Evolutionary conservation across 2,888 invertebrate genomes (phyloP).

Genomic region (Heteropelma amictum): DNA sequence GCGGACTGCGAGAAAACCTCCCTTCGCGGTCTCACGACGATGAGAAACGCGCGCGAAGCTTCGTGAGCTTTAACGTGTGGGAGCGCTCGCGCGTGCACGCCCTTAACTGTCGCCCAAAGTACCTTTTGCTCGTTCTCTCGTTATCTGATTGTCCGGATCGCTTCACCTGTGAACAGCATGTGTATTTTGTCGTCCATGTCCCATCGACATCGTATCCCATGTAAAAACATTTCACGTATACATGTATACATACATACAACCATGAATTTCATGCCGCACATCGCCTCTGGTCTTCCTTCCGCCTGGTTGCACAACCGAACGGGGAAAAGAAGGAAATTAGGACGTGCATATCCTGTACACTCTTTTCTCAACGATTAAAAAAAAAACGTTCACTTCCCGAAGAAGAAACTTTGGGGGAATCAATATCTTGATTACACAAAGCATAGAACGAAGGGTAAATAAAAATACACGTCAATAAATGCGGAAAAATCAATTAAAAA

Average conservation of each 20-base stretch:
- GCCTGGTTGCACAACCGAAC: too few relatives aligned
- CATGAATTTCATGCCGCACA: too few relatives aligned
- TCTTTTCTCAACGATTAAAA: too few relatives aligned
- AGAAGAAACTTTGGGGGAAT: too few relatives aligned
- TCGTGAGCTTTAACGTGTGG: conserved; percentile 9
- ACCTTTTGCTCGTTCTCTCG: conserved; percentile 44
- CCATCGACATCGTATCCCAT: conserved; percentile 45
- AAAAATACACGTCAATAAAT: too few relatives aligned
- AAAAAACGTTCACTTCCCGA: too few relatives aligned
- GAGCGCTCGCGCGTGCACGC: conserved; percentile 38
- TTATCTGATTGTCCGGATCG: conserved; percentile 66
- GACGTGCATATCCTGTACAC: too few relatives aligned
- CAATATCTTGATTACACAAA: too few relatives aligned
- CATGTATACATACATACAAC: background rate
- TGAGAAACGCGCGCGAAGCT: conserved; percentile 1
- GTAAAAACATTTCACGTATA: background rate
- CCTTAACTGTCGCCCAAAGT: conserved; percentile 23
- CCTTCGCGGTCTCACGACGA: conserved; percentile 18
- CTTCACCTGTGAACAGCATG: conserved; percentile 72
- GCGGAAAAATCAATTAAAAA: too few relatives aligned
- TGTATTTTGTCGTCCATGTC: conserved; percentile 62
- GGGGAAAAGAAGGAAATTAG: too few relatives aligned
- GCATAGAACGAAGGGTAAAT: too few relatives aligned
- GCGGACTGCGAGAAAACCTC: conserved; percentile 22
- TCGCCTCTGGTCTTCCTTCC: background rate